Conservation (phyloP, 2,797 vertebrate genomes). For the Melanogrammus aeglefinus region DNA sequence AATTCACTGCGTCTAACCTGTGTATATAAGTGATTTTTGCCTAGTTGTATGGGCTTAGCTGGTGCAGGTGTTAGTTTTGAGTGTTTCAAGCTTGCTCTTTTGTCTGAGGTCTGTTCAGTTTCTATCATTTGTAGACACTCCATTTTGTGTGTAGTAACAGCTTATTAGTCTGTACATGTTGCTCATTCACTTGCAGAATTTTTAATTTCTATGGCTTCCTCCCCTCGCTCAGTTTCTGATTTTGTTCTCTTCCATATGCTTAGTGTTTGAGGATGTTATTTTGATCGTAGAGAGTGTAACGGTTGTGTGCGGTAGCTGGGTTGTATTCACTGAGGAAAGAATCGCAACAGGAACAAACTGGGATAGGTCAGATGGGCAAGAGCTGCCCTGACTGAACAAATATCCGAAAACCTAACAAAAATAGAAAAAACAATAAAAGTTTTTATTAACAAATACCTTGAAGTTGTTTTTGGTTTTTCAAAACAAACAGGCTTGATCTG, state of each 20-base stretch:
- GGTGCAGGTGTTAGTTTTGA: slow-evolving; percentile 50
- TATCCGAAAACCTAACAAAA: slow-evolving; percentile 60
- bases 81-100: slow-evolving; percentile 71
- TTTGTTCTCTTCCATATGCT: slow-evolving; percentile 19
- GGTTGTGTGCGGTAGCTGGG: slow-evolving; percentile 44
- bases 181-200: slow-evolving; percentile 18
- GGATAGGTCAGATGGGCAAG: slow-evolving; percentile 42
- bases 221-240: slow-evolving; percentile 11
- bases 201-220: slow-evolving; percentile 21
- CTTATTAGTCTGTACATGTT: slow-evolving; percentile 12
- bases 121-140: slow-evolving; percentile 66
- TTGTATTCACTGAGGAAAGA: slow-evolving; percentile 36
- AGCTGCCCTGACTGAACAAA: slow-evolving; percentile 50
- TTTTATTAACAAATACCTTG: slow-evolving; percentile 77
- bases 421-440: slow-evolving; percentile 85
- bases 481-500: background rate
- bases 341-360: slow-evolving; percentile 42
- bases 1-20: slow-evolving; percentile 49
- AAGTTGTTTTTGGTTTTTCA: slow-evolving; percentile 22
- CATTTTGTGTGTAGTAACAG: slow-evolving; percentile 54
- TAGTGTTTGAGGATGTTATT: slow-evolving; percentile 64
- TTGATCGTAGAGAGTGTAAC: slow-evolving; percentile 74
- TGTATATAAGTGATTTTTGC: slow-evolving; percentile 49
- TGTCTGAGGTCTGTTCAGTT: slow-evolving; percentile 17
- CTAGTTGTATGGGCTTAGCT: slow-evolving; percentile 34